A percentile compares a stretch with the other conserved stretches of the same genome.
Conservation (phyloP, 2,888 invertebrate genomes). For the Platerodrilus igneus region DNA sequence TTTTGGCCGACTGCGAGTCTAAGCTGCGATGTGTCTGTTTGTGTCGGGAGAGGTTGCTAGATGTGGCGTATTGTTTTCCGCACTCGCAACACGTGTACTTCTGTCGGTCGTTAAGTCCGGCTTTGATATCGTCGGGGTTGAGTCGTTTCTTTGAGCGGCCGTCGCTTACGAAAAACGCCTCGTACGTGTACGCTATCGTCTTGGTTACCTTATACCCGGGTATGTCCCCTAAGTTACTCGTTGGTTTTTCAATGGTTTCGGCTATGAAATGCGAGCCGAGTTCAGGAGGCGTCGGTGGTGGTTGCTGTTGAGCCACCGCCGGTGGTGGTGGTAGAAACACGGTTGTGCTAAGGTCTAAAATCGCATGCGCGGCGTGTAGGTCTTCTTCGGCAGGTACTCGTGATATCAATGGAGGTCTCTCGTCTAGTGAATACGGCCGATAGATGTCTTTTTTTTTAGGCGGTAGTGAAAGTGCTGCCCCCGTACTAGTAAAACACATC, state of each 20-base stretch:
- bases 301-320: constrained; percentile 38
- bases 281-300: too few relatives aligned
- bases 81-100: constrained; percentile 81
- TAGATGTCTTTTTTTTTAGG: constrained; percentile 91
- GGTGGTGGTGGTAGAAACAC: constrained; percentile 68
- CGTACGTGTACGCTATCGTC: constrained; percentile 84
- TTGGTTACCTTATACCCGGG: constrained; percentile 51
- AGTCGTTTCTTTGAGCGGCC: constrained; percentile 67
- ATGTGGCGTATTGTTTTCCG: constrained; percentile 87
- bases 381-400: constrained; percentile 73
- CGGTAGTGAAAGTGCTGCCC: constrained; percentile 75
- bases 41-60: constrained; percentile 82
- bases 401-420: constrained; percentile 56
- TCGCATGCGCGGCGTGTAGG: constrained; percentile 82
- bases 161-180: constrained; percentile 87
- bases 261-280: too few relatives aligned
- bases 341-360: constrained; percentile 82
- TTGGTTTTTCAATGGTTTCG: too few relatives aligned
- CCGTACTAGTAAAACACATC: constrained; percentile 83
- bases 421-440: constrained; percentile 77
- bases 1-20: constrained; percentile 89
- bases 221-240: too few relatives aligned
- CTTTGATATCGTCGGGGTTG: constrained; percentile 19
- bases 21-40: constrained; percentile 89
- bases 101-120: constrained; percentile 38